These are phyloP conservation scores for Tringa solitaria DNA, from an alignment of 2,113 vertebrate genomes.

Conservation along the genomic window DNA sequence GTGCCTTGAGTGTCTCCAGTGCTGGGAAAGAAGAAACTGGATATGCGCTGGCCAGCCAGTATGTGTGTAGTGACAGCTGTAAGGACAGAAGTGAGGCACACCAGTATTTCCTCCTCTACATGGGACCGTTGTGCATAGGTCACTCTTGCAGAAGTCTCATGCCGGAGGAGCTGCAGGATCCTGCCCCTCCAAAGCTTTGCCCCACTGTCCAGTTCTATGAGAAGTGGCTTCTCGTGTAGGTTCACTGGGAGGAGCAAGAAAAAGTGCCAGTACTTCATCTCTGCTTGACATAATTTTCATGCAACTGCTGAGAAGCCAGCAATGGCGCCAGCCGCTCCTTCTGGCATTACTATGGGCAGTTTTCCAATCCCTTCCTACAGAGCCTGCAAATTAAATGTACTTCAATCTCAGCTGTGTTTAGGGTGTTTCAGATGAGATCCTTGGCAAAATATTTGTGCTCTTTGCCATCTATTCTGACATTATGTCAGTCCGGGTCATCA, in stretches of 20 bases:
- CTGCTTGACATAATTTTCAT: neutral
- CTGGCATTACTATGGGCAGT: neutral
- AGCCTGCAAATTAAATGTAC: neutral
- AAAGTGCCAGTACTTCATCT: neutral
- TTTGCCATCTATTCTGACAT: neutral
- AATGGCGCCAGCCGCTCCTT: neutral
- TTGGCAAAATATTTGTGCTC: neutral
- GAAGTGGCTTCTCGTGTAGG: neutral
- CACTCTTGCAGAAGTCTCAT: neutral
- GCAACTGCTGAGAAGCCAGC: neutral
- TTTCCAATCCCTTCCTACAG: neutral
- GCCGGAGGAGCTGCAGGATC: neutral
- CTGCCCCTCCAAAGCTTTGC: neutral
- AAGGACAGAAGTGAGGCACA: neutral
- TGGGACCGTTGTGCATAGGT: neutral
- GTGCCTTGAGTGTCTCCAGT: neutral
- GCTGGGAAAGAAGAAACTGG: neutral
- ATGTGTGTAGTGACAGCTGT: neutral
- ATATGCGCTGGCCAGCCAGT: neutral
- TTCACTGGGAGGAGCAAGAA: neutral
- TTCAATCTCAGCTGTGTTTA: neutral
- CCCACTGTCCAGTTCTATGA: neutral
- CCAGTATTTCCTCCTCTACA: rapidly evolving
- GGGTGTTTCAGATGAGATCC: neutral
- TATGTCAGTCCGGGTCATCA: neutral